Conservation (phyloP, 1,140 invertebrate genomes). For the Drosophila willistoni region DNA sequence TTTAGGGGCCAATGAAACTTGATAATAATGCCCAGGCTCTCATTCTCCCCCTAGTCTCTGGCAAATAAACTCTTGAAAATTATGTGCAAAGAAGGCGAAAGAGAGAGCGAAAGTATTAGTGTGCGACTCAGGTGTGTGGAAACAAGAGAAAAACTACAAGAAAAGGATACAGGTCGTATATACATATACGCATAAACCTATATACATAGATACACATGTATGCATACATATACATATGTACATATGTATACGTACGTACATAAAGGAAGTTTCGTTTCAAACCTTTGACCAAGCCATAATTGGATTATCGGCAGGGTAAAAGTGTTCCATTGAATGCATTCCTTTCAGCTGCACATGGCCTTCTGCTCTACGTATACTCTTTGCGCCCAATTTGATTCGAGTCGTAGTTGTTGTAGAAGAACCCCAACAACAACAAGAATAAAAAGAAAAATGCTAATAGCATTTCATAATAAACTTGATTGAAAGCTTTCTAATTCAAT, state of each 20-base stretch:
- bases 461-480: neutral
- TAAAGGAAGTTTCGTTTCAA: constrained; percentile 15
- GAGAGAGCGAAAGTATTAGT: neutral
- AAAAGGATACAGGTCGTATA: constrained; percentile 1
- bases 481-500: constrained; percentile 2
- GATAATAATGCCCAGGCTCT: constrained; percentile 46
- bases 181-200: neutral
- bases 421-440: neutral
- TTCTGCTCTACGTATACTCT: constrained; percentile 34
- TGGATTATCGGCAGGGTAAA: constrained; percentile 69
- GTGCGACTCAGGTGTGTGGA: neutral
- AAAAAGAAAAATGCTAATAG: neutral
- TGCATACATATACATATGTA: neutral
- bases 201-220: neutral
- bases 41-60: constrained; percentile 25
- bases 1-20: constrained; percentile 68
- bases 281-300: constrained; percentile 66
- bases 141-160: neutral
- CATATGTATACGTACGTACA: neutral
- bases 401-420: neutral
- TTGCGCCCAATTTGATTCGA: constrained; percentile 19
- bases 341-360: constrained; percentile 46
- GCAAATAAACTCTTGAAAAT: constrained; percentile 70
- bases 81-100: constrained; percentile 46
- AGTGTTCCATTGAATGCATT: constrained; percentile 68